These are phyloP conservation scores for Epirrhoe alternata DNA, from an alignment of 2,888 invertebrate genomes.

Conservation along the genomic window DNA sequence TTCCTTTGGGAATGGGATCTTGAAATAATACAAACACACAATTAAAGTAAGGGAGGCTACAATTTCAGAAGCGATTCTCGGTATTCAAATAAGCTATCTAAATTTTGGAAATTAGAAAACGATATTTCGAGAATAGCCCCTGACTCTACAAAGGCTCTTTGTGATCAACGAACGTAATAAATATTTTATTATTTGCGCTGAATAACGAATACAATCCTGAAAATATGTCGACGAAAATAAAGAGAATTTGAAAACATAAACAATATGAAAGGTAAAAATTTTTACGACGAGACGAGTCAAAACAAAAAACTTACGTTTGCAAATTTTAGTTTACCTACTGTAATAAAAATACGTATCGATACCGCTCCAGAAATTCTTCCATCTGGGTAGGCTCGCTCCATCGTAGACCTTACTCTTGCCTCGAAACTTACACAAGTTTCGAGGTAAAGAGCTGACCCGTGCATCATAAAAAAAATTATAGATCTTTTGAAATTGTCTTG, in stretches of 20 bases:
- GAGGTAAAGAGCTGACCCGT: no score
- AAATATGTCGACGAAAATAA: background rate
- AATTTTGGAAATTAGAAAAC: slow-evolving; percentile 23
- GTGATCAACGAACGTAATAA: background rate
- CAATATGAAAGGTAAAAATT: background rate
- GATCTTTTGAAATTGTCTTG: no score
- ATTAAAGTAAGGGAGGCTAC: slow-evolving; percentile 6
- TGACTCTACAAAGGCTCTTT: slow-evolving; percentile 8
- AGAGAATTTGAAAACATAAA: background rate
- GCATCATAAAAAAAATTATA: no score
- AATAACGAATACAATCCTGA: slow-evolving; percentile 1
- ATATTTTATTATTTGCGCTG: slow-evolving; percentile 8
- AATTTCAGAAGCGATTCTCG: slow-evolving; percentile 24
- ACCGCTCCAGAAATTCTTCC: no score
- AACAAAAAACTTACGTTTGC: no score
- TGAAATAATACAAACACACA: slow-evolving; percentile 32
- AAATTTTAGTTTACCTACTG: no score
- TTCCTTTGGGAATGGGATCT: slow-evolving; percentile 28
- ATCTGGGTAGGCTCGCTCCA: no score
- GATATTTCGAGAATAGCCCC: slow-evolving; percentile 10
- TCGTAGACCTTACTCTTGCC: no score
- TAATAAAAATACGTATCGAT: no score
- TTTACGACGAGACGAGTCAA: no score
- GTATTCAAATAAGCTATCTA: slow-evolving; percentile 27
- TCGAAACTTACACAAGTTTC: no score